A percentile compares a stretch with the other conserved stretches of the same genome.
Conservation (phyloP, 2,797 vertebrate genomes). For the Acipenser oxyrinchus region DNA sequence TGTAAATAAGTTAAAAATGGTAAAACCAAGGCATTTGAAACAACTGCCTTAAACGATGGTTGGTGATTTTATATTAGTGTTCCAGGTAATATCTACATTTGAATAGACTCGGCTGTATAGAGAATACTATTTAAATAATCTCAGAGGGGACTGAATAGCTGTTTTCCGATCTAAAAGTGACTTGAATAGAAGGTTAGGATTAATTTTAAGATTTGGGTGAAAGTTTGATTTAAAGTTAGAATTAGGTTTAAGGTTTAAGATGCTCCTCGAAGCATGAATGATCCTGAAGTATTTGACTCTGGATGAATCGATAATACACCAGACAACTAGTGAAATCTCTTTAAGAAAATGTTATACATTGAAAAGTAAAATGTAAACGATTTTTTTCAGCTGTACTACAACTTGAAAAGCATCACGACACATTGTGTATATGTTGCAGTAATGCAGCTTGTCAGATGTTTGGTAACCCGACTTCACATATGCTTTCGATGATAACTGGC, state of each 20-base stretch:
- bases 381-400: constrained; percentile 25
- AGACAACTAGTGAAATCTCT: constrained; percentile 40
- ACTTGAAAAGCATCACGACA: constrained; percentile 31
- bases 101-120: too few relatives aligned
- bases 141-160: too few relatives aligned
- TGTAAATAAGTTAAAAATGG: too few relatives aligned
- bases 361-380: constrained; percentile 34
- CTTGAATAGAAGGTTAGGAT: too few relatives aligned
- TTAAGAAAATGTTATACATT: constrained; percentile 32
- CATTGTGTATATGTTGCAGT: constrained; percentile 38
- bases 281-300: constrained; percentile 8
- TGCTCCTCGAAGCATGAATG: not conserved
- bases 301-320: constrained; percentile 33
- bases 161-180: too few relatives aligned
- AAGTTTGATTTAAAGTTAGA: too few relatives aligned
- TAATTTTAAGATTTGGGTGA: too few relatives aligned
- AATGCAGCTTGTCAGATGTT: constrained; percentile 38
- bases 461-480: constrained; percentile 23
- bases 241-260: not conserved
- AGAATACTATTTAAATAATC: too few relatives aligned
- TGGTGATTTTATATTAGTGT: too few relatives aligned
- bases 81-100: too few relatives aligned
- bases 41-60: too few relatives aligned
- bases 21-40: too few relatives aligned
- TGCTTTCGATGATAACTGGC: not conserved